Evolutionary conservation across 2,113 vertebrate genomes (phyloP), one percentile per base, ranked within the genome.

Genomic region (Ranitomeya variabilis): DNA sequence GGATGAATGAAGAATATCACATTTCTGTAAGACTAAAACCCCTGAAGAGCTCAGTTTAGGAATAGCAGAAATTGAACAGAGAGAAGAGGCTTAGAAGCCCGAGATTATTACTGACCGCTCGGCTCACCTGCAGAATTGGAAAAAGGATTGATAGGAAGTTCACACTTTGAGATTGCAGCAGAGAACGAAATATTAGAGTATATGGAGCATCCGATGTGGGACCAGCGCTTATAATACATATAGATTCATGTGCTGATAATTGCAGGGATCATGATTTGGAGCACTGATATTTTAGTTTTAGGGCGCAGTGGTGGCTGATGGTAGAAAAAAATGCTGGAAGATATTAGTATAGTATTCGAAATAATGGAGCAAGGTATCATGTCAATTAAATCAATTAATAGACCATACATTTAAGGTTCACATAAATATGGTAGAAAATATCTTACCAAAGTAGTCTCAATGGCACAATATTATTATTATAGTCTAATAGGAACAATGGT

Each of bases 21-120:
- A 1, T 62, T 81, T 62, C 80, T 81, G 80, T 62, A 83, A 66
- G 31, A 66, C 62, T 83, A 6, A 66, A 83, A 66, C 80, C 80
- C 60, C 80, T 66, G 31, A 66, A 83, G 60, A 66, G 57, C 55
- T 31, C 60, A 83, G 62, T 45, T 82, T 66, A 82, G 18, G 59
- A 62, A 64, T 51, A 51, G 55, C 31, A 83, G 31, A 83, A 66
- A 79, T 57, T 79, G 77, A 57, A 64, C 31, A 66, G 18, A 66
- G 37, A 66, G 37, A 83, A 81, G 23, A 51, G 10, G 31, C 19
- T 83, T 64, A 66, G 60, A 83, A 66, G 7, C 37, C 19, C 45
- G 60, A 16, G 15, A 66, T 66, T 80, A 51, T 83, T 62, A 66
- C 18, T 0, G 19, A 31, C 60, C 31, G 80, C 59, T 64, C 26